Base-by-base conservation (phyloP, 2,113 vertebrate genomes). In the Amphiprion ocellaris region DNA sequence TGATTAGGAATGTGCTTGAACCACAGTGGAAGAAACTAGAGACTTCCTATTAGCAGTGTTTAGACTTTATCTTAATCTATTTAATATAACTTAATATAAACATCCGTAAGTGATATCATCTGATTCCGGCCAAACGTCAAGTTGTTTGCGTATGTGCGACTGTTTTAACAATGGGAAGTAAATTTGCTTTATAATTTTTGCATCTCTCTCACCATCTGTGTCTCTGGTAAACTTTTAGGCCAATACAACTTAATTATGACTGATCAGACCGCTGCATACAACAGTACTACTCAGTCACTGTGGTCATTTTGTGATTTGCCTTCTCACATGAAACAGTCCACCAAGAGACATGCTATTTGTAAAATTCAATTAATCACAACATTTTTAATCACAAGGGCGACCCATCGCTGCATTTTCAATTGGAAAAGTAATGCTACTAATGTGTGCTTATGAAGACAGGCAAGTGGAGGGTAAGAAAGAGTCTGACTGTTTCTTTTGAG, bases 1-100 rank as follows among this genome's bases (percentile, higher is more conserved):
- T 17, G 60, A 77, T 89, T 52, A 84, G 28, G 75, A 72, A 75
- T 64, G 39, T 28, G 33, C 9, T 33, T 7, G 55, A 44, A 53
- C 19, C 30, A 58, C 12, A 61, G 24, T 30, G 11, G 23, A 44
- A 30, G 23, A 63, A 53, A 59, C 7, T 39, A 19, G 30, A 14
- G 37, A 41, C 9, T 21, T 19, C 2, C 47, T 28, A 60, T 44
- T 12, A 44, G 8, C 1, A 44, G 41, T 44, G 4, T 44, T 44
- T 8, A 37, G 33, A 9, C 33, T 6, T 30, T 30, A 4, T 30
- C 30, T 10, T 10, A 37, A 9, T 37, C 33, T 10, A 37, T 10
- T 37, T 37, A 37, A 30, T 37, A 10, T 37, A 8, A 37, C 33
- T 37, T 10, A 37, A 37, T 37, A 37, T 9, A 37, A 8, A 37